Percentiles rank a stretch among this genome's conserved stretches.
Evolutionary conservation across 2,797 vertebrate species (phyloP).

Genomic region (Podarcis siculus): DNA sequence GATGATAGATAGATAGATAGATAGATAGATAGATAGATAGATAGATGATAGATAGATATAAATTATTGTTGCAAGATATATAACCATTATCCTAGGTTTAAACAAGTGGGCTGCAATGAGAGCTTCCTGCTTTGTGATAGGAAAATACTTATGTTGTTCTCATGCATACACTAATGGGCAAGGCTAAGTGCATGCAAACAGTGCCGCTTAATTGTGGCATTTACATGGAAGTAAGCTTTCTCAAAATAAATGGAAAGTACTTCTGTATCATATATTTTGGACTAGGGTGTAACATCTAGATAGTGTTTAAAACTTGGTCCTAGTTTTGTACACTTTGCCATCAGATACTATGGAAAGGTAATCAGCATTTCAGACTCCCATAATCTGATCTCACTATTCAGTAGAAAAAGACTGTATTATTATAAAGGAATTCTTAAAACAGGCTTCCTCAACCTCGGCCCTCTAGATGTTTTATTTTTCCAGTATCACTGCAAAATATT

Average conservation of each 20-base stretch:
- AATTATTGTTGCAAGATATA: background rate
- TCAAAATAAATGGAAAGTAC: background rate
- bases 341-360: background rate
- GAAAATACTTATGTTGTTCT: background rate
- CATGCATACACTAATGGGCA: background rate
- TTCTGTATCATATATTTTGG: background rate
- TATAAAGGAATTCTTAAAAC: background rate
- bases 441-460: too few species aligned
- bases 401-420: background rate
- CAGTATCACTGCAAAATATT: background rate
- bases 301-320: background rate
- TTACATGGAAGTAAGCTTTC: background rate
- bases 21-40: background rate
- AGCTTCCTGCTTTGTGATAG: background rate
- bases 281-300: background rate
- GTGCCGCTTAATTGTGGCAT: background rate
- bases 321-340: background rate
- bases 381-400: background rate
- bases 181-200: background rate
- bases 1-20: background rate
- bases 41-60: background rate
- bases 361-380: background rate
- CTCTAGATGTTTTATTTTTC: background rate
- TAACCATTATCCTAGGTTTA: background rate
- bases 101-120: background rate